phyloP scores from a whole-genome alignment of 2,113 vertebrate species.

The Bos javanicus region DNA sequence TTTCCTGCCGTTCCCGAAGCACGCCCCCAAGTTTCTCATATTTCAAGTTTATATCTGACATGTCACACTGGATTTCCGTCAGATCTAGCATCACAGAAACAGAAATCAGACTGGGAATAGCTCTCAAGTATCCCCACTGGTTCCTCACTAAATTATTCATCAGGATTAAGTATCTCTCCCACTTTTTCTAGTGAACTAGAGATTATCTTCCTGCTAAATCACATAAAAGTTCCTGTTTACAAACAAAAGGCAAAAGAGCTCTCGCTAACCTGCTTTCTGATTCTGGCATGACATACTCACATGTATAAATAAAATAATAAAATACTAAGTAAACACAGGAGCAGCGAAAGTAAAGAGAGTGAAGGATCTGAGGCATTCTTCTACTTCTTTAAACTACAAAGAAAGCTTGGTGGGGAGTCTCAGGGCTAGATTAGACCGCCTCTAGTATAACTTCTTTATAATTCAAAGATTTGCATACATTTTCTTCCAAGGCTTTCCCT shows the following conservation, averaged over 20 bases:
- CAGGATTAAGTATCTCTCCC: conserved; percentile 3
- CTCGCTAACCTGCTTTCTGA: conserved; percentile 16
- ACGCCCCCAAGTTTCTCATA: conserved; percentile 87
- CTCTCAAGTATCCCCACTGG: background rate
- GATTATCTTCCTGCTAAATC: background rate
- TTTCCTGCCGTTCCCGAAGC: conserved; percentile 83
- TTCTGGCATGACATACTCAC: conserved; percentile 23
- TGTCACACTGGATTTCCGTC: conserved; percentile 93
- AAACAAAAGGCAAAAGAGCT: conserved; percentile 20
- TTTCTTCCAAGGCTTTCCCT: background rate
- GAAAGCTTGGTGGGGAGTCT: background rate
- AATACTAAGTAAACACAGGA: background rate
- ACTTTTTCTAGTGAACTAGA: conserved; percentile 8
- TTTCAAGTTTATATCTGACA: conserved; percentile 88
- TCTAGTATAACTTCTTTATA: conserved; percentile 5
- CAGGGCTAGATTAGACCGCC: background rate
- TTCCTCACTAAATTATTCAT: background rate
- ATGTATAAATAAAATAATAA: conserved; percentile 30
- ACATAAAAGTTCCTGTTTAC: conserved; percentile 27
- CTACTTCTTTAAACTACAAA: background rate
- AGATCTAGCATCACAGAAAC: conserved; percentile 84
- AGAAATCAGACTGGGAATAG: conserved; percentile 40
- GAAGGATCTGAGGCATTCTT: background rate
- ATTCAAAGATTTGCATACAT: background rate
- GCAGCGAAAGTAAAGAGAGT: background rate